phyloP scores from a whole-genome alignment of 2,113 vertebrate genomes.

The Podocnemis expansa region DNA sequence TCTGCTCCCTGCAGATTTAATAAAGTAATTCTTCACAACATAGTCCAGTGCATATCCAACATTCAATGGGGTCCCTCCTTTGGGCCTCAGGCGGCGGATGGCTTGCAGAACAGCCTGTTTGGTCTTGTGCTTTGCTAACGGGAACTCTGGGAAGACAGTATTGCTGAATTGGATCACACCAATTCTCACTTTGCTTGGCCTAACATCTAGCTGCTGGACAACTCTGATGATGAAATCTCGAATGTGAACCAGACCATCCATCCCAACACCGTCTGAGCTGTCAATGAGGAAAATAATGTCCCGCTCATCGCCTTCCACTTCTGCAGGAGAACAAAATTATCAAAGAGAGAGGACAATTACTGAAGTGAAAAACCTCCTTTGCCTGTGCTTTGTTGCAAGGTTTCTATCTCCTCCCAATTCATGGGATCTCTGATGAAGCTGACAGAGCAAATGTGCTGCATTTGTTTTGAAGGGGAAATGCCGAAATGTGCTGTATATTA shows the following conservation, averaged over 20 bases:
- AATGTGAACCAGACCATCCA: slow-evolving; percentile 83
- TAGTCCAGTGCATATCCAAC: slow-evolving; percentile 87
- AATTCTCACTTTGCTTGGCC: slow-evolving; percentile 85
- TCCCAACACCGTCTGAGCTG: slow-evolving; percentile 82
- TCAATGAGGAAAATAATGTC: slow-evolving; percentile 96
- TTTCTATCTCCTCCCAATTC: background rate
- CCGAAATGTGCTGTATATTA: too few relatives aligned
- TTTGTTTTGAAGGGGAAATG: too few relatives aligned
- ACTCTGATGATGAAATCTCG: slow-evolving; percentile 89
- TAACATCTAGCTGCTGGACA: slow-evolving; percentile 85
- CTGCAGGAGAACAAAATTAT: slow-evolving; percentile 5
- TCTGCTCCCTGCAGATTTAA: slow-evolving; percentile 85
- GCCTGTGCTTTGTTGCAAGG: background rate
- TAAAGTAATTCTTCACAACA: slow-evolving; percentile 84
- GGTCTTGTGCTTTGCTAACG: slow-evolving; percentile 82
- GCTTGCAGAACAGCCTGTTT: slow-evolving; percentile 80
- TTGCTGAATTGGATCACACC: slow-evolving; percentile 90
- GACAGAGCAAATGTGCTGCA: too few relatives aligned
- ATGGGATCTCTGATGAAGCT: too few relatives aligned
- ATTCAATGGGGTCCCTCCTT: slow-evolving; percentile 84
- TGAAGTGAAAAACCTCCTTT: background rate
- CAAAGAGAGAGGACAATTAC: background rate
- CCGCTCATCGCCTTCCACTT: slow-evolving; percentile 78
- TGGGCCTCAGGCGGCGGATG: slow-evolving; percentile 85
- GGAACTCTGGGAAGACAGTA: slow-evolving; percentile 84